A percentile compares a stretch with the other conserved stretches of the same genome.
Evolutionary conservation across 2,888 invertebrate species (phyloP).

Genomic region (Amblyteles armatorius): DNA sequence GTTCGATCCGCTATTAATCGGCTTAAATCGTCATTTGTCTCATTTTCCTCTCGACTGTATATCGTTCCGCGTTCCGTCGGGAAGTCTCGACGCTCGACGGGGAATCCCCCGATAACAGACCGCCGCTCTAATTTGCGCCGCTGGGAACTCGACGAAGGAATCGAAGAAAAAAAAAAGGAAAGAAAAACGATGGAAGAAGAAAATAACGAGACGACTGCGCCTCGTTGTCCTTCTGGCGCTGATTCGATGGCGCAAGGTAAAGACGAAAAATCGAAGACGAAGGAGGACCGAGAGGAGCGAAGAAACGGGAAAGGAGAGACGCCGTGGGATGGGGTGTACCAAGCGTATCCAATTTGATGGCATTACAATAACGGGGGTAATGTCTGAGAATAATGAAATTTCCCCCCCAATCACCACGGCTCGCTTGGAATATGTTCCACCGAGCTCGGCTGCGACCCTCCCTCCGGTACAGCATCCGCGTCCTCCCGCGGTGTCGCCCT

Average conservation of each 20-base stretch:
- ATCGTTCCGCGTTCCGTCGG: neutral
- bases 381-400: slow-evolving; percentile 84
- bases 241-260: slow-evolving; percentile 33
- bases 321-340: slow-evolving; percentile 71
- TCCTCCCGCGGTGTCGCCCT: slow-evolving; percentile 59
- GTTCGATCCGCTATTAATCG: too few relatives aligned
- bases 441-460: slow-evolving; percentile 42
- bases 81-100: slow-evolving; percentile 24
- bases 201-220: slow-evolving; percentile 33
- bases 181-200: slow-evolving; percentile 37
- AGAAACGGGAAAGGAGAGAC: slow-evolving; percentile 47
- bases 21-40: neutral
- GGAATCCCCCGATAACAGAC: slow-evolving; percentile 42
- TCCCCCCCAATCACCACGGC: slow-evolving; percentile 82
- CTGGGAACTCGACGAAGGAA: slow-evolving; percentile 48
- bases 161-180: slow-evolving; percentile 33
- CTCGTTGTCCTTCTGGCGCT: slow-evolving; percentile 28
- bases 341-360: slow-evolving; percentile 84
- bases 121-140: slow-evolving; percentile 47
- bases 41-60: neutral
- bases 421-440: slow-evolving; percentile 79
- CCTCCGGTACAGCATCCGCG: slow-evolving; percentile 45
- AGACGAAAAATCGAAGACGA: slow-evolving; percentile 49
- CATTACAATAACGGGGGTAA: slow-evolving; percentile 84
- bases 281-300: slow-evolving; percentile 29